phyloP scores from a whole-genome alignment of 2,797 vertebrate genomes.

The Ctenosaura bakeri region DNA sequence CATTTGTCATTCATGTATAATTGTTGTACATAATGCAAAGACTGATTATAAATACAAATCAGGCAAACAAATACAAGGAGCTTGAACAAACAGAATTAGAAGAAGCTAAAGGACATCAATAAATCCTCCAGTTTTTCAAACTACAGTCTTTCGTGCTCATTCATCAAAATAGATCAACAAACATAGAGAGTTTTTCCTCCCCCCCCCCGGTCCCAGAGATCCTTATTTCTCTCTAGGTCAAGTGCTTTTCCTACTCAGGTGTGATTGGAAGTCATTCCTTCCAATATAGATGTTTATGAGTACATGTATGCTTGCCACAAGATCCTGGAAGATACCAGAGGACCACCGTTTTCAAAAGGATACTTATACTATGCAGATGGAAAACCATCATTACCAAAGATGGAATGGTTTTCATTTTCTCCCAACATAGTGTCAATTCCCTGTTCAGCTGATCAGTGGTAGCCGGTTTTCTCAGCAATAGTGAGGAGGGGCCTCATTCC shows the following conservation, averaged over 20 bases:
- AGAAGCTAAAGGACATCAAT: not conserved
- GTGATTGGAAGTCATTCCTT: not conserved
- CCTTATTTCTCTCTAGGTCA: not conserved
- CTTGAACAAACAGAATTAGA: constrained; percentile 8
- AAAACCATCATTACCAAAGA: not conserved
- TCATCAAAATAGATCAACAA: not conserved
- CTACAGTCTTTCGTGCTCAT: not conserved
- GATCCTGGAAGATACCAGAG: not conserved
- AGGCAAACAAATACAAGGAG: not conserved
- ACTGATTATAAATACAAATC: not conserved
- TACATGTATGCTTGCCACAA: no score
- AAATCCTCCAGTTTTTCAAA: not conserved
- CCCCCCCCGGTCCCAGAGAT: not conserved
- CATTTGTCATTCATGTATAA: not conserved
- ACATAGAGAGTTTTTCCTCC: not conserved
- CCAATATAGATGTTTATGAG: not conserved
- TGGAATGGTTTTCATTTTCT: no score
- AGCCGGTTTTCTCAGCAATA: no score
- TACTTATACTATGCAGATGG: not conserved
- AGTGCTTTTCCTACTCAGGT: no score
- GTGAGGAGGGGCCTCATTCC: no score
- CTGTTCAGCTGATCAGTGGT: not conserved
- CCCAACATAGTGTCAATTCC: no score
- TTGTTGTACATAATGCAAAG: not conserved
- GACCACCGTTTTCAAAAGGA: no score